phyloP scores from a whole-genome alignment of 2,113 vertebrate species.

The Corvus moneduloides region DNA sequence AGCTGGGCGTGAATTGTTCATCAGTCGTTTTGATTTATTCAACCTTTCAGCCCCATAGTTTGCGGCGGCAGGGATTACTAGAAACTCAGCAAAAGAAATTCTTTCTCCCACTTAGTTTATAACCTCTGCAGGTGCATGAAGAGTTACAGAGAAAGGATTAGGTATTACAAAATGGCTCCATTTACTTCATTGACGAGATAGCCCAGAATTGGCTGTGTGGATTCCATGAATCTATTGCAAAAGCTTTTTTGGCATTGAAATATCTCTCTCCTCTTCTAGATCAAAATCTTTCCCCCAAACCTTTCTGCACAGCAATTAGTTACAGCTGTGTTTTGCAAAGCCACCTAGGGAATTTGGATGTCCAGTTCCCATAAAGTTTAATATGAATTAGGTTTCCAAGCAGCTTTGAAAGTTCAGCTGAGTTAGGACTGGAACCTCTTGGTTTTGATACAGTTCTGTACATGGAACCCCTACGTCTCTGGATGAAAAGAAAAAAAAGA shows the following conservation, averaged over 20 bases:
- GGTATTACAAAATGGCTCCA: constrained; percentile 34
- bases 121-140: constrained; percentile 32
- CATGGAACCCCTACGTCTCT: neutral
- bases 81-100: constrained; percentile 28
- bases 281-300: constrained; percentile 57
- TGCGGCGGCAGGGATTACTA: constrained; percentile 34
- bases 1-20: constrained; percentile 47
- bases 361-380: constrained; percentile 62
- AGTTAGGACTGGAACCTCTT: constrained; percentile 14
- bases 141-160: constrained; percentile 42
- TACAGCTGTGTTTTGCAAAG: constrained; percentile 64
- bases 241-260: constrained; percentile 50
- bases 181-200: constrained; percentile 38
- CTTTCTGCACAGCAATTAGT: constrained; percentile 44
- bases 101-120: constrained; percentile 9
- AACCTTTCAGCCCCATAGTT: neutral
- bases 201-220: neutral
- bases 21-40: constrained; percentile 51
- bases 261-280: constrained; percentile 37
- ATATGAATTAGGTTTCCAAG: constrained; percentile 46
- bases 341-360: constrained; percentile 51
- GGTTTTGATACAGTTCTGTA: neutral
- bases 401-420: constrained; percentile 32
- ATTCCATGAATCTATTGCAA: constrained; percentile 47
- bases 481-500: neutral